phyloP scores from a whole-genome alignment of 2,113 vertebrate genomes.

The mouse (Mus musculus) region DNA sequence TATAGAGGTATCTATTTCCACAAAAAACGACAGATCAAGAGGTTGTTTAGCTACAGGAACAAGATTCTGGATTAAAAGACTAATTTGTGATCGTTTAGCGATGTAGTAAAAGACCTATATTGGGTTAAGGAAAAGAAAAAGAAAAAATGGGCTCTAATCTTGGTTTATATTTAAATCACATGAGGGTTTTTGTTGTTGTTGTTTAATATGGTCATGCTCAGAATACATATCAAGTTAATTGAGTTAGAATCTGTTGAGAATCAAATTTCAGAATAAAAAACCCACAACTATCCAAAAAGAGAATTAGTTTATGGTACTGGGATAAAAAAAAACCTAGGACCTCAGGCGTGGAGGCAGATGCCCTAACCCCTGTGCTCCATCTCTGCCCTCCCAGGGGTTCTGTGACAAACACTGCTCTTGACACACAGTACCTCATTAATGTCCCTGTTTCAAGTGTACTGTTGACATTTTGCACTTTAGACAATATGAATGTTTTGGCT shows the following conservation, averaged over 20 bases:
- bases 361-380: not conserved
- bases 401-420: slow-evolving; percentile 28
- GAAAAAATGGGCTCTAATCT: not conserved
- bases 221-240: not conserved
- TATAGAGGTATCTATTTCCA: not conserved
- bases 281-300: not conserved
- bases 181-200: not conserved
- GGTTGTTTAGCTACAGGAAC: not conserved
- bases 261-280: slow-evolving; percentile 53
- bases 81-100: not conserved
- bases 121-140: not conserved
- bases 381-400: not conserved
- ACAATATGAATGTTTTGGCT: slow-evolving; percentile 20
- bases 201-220: not conserved
- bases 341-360: not conserved
- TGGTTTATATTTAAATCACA: slow-evolving; percentile 43
- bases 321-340: not conserved
- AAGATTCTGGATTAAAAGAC: not conserved
- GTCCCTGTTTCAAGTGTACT: slow-evolving; percentile 19
- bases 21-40: not conserved
- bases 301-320: not conserved
- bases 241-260: slow-evolving; percentile 44
- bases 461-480: slow-evolving; percentile 24
- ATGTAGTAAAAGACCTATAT: not conserved
- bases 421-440: slow-evolving; percentile 45